Percentiles rank a stretch among this genome's conserved stretches.
phyloP scores from a whole-genome alignment of 2,888 invertebrate genomes.

The Xestia c-nigrum region DNA sequence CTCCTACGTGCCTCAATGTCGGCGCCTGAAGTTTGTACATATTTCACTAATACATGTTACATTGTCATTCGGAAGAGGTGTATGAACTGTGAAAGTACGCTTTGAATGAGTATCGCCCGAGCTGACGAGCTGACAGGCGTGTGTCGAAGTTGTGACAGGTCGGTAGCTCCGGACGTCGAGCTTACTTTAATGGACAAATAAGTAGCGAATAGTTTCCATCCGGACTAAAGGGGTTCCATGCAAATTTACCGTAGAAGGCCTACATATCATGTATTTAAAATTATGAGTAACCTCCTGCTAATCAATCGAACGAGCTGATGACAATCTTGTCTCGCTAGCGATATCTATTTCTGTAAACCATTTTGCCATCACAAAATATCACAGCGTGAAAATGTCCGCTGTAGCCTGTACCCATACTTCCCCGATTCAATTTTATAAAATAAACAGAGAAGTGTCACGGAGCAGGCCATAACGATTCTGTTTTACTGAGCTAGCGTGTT shows the following conservation, averaged over 20 bases:
- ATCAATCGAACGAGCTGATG: background rate
- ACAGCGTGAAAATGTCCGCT: slow-evolving; percentile 1
- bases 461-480: slow-evolving; percentile 60
- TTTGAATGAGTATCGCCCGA: slow-evolving; percentile 66
- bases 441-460: slow-evolving; percentile 59
- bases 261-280: no score
- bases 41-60: slow-evolving; percentile 71
- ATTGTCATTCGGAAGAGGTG: slow-evolving; percentile 69
- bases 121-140: background rate
- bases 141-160: slow-evolving; percentile 22
- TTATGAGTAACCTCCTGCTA: background rate
- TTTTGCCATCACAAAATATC: slow-evolving; percentile 14
- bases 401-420: slow-evolving; percentile 8
- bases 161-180: background rate
- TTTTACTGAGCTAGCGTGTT: slow-evolving; percentile 71
- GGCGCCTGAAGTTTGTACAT: slow-evolving; percentile 69
- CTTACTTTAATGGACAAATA: background rate
- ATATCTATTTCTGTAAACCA: background rate
- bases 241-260: no score
- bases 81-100: slow-evolving; percentile 66
- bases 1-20: slow-evolving; percentile 77
- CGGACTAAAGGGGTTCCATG: background rate
- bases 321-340: background rate
- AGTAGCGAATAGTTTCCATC: background rate
- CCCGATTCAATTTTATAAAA: slow-evolving; percentile 49